Conservation (phyloP, 2,113 vertebrate genomes). For the Castor canadensis region DNA sequence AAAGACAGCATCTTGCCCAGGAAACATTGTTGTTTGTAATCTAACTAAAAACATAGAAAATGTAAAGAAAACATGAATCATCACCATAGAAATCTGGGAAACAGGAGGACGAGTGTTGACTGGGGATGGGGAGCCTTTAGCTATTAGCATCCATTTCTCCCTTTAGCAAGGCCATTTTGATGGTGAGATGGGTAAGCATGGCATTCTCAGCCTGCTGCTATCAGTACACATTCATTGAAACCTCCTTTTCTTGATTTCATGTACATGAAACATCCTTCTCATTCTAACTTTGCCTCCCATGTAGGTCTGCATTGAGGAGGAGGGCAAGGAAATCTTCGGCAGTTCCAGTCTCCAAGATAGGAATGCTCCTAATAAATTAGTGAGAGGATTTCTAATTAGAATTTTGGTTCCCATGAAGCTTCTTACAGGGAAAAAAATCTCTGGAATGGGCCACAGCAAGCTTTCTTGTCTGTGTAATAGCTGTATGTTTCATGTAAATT, state of each 20-base stretch:
- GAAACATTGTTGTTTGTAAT: neutral
- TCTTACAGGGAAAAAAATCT: neutral
- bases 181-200: neutral
- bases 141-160: neutral
- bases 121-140: neutral
- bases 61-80: neutral
- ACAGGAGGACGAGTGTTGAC: neutral
- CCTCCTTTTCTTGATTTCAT: neutral
- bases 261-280: neutral
- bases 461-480: neutral
- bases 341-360: neutral
- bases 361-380: neutral
- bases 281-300: neutral
- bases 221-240: neutral
- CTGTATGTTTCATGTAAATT: conserved; percentile 30
- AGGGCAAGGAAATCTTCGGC: neutral
- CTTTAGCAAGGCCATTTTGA: neutral
- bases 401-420: neutral
- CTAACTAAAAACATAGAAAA: neutral
- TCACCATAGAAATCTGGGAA: neutral
- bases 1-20: neutral
- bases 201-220: neutral
- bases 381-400: neutral
- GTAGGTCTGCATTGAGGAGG: neutral
- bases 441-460: neutral